Evolutionary conservation across 2,888 invertebrate genomes (phyloP).

Genomic region (Parthenolecanium corni): DNA sequence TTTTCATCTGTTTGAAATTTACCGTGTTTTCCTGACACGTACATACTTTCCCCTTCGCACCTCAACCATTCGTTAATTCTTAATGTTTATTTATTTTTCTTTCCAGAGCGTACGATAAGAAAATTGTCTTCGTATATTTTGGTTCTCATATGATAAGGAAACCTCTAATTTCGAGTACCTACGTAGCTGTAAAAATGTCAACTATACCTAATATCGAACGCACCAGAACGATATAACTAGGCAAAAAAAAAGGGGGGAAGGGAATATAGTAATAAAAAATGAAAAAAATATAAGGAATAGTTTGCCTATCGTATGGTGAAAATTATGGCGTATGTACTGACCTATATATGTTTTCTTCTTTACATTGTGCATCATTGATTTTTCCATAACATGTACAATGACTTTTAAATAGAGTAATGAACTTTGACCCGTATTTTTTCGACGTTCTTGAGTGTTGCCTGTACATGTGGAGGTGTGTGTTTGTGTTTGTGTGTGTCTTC

Average conservation of each 20-base stretch:
- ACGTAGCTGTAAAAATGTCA: no score
- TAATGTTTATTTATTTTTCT: no score
- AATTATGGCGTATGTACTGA: conserved; percentile 20
- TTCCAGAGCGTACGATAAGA: no score
- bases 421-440: conserved; percentile 13
- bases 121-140: no score
- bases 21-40: no score
- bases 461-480: neutral
- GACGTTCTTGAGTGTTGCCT: neutral
- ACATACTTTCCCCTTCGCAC: no score
- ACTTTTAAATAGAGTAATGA: conserved; percentile 19
- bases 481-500: neutral
- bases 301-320: neutral
- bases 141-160: no score
- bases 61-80: no score
- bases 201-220: neutral
- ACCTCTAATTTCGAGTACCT: no score
- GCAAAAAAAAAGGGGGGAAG: neutral
- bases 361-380: conserved; percentile 22
- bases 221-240: neutral
- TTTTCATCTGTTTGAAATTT: neutral
- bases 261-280: neutral
- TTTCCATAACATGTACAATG: conserved; percentile 15
- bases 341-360: conserved; percentile 7
- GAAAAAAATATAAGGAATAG: neutral